Evolutionary conservation across 1,140 invertebrate species (phyloP).

Genomic region (Bilobella aurantiaca): DNA sequence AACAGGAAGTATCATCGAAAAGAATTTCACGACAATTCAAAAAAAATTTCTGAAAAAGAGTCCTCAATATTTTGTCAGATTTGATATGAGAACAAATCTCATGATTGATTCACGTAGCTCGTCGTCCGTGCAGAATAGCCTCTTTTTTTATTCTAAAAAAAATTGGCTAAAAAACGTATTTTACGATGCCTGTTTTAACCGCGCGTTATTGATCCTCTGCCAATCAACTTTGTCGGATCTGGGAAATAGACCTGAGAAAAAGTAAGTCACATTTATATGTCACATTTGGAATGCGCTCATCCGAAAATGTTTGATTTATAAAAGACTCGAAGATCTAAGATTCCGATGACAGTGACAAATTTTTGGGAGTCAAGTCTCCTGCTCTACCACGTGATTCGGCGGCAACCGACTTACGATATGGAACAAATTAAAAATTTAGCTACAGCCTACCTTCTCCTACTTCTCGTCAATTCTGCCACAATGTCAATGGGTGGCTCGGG

Average conservation of each 20-base stretch:
- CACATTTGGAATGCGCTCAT: neutral
- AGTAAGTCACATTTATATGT: constrained; percentile 5
- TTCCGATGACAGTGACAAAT: neutral
- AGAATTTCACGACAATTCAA: too few species aligned
- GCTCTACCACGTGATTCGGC: neutral
- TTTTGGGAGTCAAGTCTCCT: neutral
- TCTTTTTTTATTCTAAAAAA: neutral
- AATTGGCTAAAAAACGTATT: too few species aligned
- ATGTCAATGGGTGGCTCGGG: neutral
- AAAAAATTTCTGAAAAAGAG: too few species aligned
- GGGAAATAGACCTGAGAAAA: too few species aligned
- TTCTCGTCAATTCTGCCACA: neutral
- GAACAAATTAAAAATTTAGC: neutral
- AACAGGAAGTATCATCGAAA: too few species aligned
- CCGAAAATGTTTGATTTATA: neutral
- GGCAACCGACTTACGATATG: neutral
- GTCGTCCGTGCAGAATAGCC: too few species aligned
- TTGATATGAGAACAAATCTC: too few species aligned
- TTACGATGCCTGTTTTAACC: too few species aligned
- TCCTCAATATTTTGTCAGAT: too few species aligned
- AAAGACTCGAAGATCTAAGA: neutral
- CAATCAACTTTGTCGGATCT: too few species aligned
- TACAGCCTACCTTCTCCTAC: neutral
- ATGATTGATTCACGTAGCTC: too few species aligned
- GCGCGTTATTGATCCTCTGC: too few species aligned